Evolutionary conservation across 1,140 invertebrate genomes (phyloP).

Genomic region (Fopius arisanus): DNA sequence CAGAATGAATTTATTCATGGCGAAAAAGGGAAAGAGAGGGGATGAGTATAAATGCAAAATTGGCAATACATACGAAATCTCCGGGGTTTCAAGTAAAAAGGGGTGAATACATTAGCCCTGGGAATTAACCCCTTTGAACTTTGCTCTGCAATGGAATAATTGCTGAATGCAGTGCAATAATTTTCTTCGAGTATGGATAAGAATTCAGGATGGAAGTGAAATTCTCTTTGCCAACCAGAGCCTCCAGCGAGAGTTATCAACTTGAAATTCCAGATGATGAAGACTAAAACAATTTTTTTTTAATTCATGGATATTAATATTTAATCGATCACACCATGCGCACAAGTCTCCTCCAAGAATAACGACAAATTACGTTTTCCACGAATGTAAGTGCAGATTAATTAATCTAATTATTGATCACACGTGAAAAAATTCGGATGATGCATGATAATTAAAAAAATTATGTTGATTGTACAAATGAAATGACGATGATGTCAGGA

Average conservation of each 20-base stretch:
- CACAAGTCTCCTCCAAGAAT: too few species aligned
- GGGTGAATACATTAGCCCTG: conserved; percentile 64
- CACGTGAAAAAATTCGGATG: too few species aligned
- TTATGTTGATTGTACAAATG: too few species aligned
- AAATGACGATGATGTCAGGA: not conserved
- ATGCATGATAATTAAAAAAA: too few species aligned
- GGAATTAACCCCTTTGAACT: conserved; percentile 65
- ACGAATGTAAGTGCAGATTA: too few species aligned
- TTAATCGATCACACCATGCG: too few species aligned
- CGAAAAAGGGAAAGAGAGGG: conserved; percentile 23
- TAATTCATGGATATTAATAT: too few species aligned
- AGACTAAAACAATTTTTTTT: too few species aligned
- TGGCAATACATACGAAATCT: conserved; percentile 66
- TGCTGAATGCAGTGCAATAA: conserved; percentile 48
- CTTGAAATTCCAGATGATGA: too few species aligned
- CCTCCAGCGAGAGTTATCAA: too few species aligned
- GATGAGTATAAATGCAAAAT: conserved; percentile 63
- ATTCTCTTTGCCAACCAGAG: not conserved
- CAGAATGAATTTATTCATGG: conserved; percentile 45
- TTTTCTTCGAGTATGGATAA: conserved; percentile 20
- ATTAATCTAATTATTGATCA: too few species aligned
- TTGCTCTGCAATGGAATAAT: conserved; percentile 59
- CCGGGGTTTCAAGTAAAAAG: conserved; percentile 64
- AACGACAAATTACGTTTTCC: too few species aligned
- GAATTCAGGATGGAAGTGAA: not conserved